Evolutionary conservation across 2,113 vertebrate genomes (phyloP), one percentile per base, ranked within the genome.

Genomic region (Callocephalon fimbriatum): DNA sequence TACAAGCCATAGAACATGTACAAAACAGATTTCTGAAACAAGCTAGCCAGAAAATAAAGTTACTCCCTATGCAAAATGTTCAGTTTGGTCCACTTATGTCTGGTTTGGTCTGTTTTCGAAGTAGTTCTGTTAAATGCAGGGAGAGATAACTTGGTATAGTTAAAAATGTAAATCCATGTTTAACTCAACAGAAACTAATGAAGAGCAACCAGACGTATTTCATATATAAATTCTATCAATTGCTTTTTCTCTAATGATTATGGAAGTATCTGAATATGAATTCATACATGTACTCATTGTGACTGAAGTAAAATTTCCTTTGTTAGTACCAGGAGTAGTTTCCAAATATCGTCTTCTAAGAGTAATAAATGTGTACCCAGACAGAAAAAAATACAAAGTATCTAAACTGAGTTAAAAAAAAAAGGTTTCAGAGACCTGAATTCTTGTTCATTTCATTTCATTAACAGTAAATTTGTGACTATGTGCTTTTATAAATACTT

Each of bases 1-100:
- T 96, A 76, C 74, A 96, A 96, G 90, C 27, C 40, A 93, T 13
- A 97, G 92, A 93, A 96, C 29, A 77, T 10, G 48, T 89, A 86
- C 54, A 73, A 88, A 97, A 79, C 32, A 16, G 74, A 32, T 70
- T 92, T 74, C 73, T 91, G 61, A 88, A 68, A 78, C 22, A 88
- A 94, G 45, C 85, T 54, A 96, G 59, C 19, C 82, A 66, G 88
- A 96, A 92, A 91, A 70, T 65, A 82, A 84, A 92, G 40, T 68
- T 88, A 71, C 37, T 68, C 12, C 35, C 51, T 14, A 1, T 37
- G 29, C 31, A 95, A 80, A 96, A 58, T 48, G 80, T 0, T 26
- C 2, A 2, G 29, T 91, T 94, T 73, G 12, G 50, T 94, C 59
- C 54, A 47, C 66, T 95, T 86, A 66, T 83, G 22, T 66, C 53